Percentiles rank a stretch among this genome's conserved stretches.
Conservation (phyloP, 1,140 invertebrate species). For the Paraescarpia echinospica region DNA sequence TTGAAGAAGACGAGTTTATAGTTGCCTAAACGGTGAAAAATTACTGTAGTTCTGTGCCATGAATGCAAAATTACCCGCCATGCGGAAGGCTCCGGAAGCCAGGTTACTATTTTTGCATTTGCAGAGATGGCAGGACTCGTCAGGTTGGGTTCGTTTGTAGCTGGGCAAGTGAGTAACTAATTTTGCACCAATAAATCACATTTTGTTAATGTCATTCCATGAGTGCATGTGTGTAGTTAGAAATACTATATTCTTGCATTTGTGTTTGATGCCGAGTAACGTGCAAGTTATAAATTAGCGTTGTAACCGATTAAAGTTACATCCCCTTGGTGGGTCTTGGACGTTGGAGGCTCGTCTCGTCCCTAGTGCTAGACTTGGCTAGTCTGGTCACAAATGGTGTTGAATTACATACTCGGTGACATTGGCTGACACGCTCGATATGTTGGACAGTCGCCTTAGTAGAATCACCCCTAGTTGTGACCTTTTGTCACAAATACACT, state of each 20-base stretch:
- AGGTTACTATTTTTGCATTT: background rate
- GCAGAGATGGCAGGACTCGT: background rate
- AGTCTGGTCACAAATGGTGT: background rate
- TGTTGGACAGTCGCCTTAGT: background rate
- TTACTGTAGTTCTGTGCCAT: too few relatives aligned
- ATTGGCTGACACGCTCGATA: background rate
- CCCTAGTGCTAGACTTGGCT: background rate
- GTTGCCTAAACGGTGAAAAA: background rate
- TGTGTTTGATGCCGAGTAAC: background rate
- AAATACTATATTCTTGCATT: background rate
- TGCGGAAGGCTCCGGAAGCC: background rate
- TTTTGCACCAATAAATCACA: background rate
- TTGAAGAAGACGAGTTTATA: background rate
- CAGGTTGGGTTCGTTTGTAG: background rate
- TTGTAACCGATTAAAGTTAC: background rate
- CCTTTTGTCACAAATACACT: background rate
- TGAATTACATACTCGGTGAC: background rate
- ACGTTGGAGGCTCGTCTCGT: background rate
- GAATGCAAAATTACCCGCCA: background rate
- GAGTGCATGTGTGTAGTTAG: background rate
- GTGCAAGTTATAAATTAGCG: background rate
- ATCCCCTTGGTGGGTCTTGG: background rate
- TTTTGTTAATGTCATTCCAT: background rate
- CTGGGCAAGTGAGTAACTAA: background rate
- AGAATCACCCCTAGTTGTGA: background rate